A percentile compares a stretch with the other conserved stretches of the same genome.
Evolutionary conservation across 2,797 vertebrate genomes (phyloP).

Genomic region (Alectoris magna): DNA sequence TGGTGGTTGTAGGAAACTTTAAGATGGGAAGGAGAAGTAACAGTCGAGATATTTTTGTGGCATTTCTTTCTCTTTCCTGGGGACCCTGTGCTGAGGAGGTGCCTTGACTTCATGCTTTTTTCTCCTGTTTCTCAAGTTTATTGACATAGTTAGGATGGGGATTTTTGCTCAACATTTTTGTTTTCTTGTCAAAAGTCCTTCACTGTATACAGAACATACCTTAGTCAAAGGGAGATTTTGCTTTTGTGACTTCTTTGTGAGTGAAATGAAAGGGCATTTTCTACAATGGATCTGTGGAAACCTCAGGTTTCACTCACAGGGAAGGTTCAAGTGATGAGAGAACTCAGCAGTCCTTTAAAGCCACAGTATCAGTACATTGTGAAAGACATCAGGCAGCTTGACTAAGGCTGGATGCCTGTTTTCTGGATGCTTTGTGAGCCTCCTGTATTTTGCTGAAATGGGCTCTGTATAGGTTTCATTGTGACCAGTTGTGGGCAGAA

Average conservation of each 20-base stretch:
- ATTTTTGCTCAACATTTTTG: not conserved
- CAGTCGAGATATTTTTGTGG: fast-evolving
- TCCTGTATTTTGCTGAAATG: not conserved
- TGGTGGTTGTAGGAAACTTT: not conserved
- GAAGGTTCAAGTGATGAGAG: not conserved
- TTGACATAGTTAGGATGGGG: not conserved
- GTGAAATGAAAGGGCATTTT: not conserved
- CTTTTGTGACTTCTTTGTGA: not conserved
- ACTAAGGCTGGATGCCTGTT: not conserved
- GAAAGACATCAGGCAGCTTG: not conserved
- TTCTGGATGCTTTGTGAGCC: not conserved
- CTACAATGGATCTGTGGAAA: not conserved
- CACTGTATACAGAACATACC: not conserved
- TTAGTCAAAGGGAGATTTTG: not conserved
- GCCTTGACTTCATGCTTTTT: not conserved
- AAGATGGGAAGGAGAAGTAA: not conserved
- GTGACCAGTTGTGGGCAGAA: not conserved
- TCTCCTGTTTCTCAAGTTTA: not conserved
- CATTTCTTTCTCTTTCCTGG: not conserved
- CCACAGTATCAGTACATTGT: not conserved
- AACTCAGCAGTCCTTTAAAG: not conserved
- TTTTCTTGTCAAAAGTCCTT: not conserved
- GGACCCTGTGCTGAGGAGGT: not conserved
- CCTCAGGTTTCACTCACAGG: not conserved
- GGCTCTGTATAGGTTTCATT: not conserved